These are phyloP conservation scores for Bacillus rossius DNA, from an alignment of 1,140 invertebrate species.

Conservation along the genomic window DNA sequence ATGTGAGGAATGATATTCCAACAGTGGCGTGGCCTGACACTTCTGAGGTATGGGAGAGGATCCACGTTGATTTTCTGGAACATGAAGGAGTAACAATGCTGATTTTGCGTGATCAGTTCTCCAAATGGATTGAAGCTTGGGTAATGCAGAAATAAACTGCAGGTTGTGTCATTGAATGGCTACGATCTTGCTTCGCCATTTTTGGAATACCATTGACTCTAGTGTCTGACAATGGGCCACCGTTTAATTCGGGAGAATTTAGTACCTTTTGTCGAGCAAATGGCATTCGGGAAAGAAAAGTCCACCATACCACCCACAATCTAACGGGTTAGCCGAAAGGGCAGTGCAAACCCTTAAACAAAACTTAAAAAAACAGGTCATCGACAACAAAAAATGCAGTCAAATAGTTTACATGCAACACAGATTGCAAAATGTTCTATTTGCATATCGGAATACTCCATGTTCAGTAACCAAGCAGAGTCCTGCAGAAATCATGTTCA, in stretches of 20 bases:
- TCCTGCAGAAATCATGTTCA: too few relatives aligned
- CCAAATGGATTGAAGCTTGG: conserved; percentile 35
- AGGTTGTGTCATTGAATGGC: neutral
- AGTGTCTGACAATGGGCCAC: conserved; percentile 11
- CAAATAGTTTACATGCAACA: too few relatives aligned
- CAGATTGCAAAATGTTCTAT: too few relatives aligned
- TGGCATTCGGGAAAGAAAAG: neutral
- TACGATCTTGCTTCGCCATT: neutral
- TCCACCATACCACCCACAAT: conserved; percentile 3
- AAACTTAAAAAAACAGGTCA: conserved; percentile 6
- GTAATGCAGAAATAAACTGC: neutral
- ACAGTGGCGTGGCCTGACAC: conserved; percentile 4
- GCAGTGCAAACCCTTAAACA: conserved; percentile 9
- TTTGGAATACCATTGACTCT: conserved; percentile 4
- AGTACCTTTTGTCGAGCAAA: neutral
- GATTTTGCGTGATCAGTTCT: conserved; percentile 34
- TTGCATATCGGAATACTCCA: too few relatives aligned
- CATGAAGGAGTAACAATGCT: conserved; percentile 27
- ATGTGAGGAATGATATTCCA: neutral
- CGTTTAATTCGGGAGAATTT: neutral
- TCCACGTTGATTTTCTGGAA: conserved; percentile 37
- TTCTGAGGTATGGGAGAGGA: conserved; percentile 2
- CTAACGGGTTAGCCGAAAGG: conserved; percentile 8
- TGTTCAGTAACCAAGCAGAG: too few relatives aligned
- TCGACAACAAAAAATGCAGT: neutral